phyloP scores from a whole-genome alignment of 2,888 invertebrate genomes.

The Pollenia amentaria region DNA sequence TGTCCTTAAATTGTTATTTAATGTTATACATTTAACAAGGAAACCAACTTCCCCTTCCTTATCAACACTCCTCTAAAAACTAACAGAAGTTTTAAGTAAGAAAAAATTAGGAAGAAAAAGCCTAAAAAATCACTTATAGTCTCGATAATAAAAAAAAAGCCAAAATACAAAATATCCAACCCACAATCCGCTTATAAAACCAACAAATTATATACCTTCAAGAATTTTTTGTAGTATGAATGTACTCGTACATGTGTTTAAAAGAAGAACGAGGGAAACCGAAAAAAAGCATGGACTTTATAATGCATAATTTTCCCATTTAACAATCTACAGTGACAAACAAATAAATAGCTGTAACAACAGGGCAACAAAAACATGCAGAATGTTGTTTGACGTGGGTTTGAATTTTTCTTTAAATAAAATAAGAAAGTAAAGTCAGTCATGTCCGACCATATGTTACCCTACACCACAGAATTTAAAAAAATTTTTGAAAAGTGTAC shows the following conservation, averaged over 20 bases:
- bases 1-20: slow-evolving; percentile 2
- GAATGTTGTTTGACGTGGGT: background rate
- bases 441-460: no score
- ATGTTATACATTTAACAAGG: background rate
- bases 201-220: background rate
- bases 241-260: slow-evolving; percentile 1
- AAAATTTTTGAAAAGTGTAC: background rate
- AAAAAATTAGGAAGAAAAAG: background rate
- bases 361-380: slow-evolving; percentile 20
- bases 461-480: background rate
- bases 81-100: no score
- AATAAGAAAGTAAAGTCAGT: no score
- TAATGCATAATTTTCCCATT: slow-evolving; percentile 58
- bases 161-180: slow-evolving; percentile 44
- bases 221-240: no score
- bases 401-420: background rate
- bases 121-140: slow-evolving; percentile 56
- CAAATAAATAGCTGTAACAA: background rate
- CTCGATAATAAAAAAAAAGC: slow-evolving; percentile 26
- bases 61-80: no score
- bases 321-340: background rate
- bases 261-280: background rate
- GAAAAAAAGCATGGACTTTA: slow-evolving; percentile 7
- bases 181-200: slow-evolving; percentile 45
- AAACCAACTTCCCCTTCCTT: background rate